Base-by-base conservation (phyloP, 2,888 invertebrate species). In the Leucophenga montana region DNA sequence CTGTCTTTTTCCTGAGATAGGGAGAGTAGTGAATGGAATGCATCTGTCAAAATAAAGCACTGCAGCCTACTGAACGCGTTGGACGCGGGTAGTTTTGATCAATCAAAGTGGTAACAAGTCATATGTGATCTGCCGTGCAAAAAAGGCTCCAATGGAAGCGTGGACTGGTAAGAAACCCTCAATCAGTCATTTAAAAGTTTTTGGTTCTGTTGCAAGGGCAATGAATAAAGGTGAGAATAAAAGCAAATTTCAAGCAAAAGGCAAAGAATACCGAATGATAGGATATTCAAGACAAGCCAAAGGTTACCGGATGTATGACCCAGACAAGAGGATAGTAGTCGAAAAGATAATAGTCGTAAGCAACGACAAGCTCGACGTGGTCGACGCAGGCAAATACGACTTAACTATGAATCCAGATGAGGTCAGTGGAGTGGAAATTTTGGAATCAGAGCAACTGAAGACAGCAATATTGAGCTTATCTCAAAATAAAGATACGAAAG, bases 191-290 rank as follows among this genome's bases (percentile, higher is more conserved):
- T 48, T 71, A 56, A 66, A 65, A 56, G 62, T 69, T 48, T 71
- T 73, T 68, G 70, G 73, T 57, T 66, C 66, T 46, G 57, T 46
- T 56, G 59, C 66, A 57, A 53, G 67, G 11, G 68, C 54, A 8
- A 39, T 73, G 2, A 66, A 69, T 16, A 70, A 68, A 33, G 46
- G 44, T n/a, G 56, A 54, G 53, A 14, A 48, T 54, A 65, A 64
- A 14, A 9, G 31, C 14, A 72, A 75, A 46, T 69, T 68, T 48
- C 18, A 67, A 16, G 48, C 71, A 16, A 71, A 67, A 64, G 68
- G 69, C 44, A 67, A 27, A n/a, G 44, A 71, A 20, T 65, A 74
- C 70, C 73, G 46, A 1, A 46, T n/a, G 13, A 6, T 27, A 27
- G 27, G 46, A 4, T 46, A 46, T 46, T 46, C 46, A 4, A 46